Evolutionary conservation across 2,113 vertebrate genomes (phyloP), one percentile per base, ranked within the genome.

Genomic region (Tachycineta bicolor): DNA sequence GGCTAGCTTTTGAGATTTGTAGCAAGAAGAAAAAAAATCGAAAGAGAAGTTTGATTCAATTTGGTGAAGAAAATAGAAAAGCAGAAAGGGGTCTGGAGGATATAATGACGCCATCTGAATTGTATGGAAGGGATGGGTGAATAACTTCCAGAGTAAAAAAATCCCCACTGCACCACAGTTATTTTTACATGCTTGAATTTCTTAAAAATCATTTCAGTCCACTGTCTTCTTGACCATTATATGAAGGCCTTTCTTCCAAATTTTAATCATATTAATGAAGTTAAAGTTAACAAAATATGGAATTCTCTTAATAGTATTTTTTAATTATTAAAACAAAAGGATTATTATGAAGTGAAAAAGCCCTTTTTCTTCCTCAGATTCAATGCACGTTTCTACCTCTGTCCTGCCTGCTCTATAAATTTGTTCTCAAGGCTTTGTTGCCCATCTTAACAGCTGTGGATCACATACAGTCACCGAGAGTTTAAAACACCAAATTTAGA

Each of bases 131-230:
- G 79, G 16, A 29, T 25, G 14, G 20, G 6, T 79, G 16, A 49
- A 56, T 14, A 41, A 43, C 16, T 64, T 64, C 29, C 49, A 34
- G 39, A 63, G 7, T 21, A 10, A 87, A 87, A 59, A 64, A 43
- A 25, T 41, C 3, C 25, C 24, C 21, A 29, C 46, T 1, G 2
- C 17, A 83, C 33, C 0, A 2, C 53, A 5, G 1, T 8, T 52
- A 43, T 52, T 43, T 68, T 87, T 62, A 33, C 4, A 18, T 33
- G 12, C 5, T 68, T 70, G 39, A 64, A 52, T 47, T 68, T 28
- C 34, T 55, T 9, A 4, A 60, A 62, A 64, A 69, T 60, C 0
- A 34, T 83, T 88, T 71, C 31, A 76, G 16, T 47, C 16, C 16
- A 31, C 33, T 52, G 31, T 37, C 16, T 84, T 65, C 10, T 60